Percentiles rank a stretch among this genome's conserved stretches.
Evolutionary conservation across 2,797 vertebrate species (phyloP).

Genomic region (Poecilia velifera): DNA sequence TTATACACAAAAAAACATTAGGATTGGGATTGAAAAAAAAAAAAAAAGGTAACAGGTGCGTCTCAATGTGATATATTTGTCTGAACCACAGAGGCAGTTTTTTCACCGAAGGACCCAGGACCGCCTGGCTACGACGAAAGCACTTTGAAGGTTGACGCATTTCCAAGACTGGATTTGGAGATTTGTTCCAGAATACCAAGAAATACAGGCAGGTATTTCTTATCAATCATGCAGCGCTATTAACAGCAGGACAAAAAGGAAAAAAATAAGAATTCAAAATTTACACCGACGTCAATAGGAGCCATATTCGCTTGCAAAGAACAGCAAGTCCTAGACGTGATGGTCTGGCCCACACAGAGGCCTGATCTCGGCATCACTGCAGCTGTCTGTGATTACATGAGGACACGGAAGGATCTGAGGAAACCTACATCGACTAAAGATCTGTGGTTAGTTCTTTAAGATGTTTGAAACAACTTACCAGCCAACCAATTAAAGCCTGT

Average conservation of each 20-base stretch:
- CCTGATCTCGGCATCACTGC: background rate
- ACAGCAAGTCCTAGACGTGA: background rate
- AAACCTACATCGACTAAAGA: slow-evolving; percentile 1
- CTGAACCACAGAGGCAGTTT: background rate
- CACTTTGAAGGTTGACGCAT: no score
- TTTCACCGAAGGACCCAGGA: background rate
- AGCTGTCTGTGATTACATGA: background rate
- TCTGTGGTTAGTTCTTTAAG: background rate
- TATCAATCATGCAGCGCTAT: background rate
- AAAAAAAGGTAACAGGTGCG: slow-evolving; percentile 7
- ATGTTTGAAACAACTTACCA: slow-evolving; percentile 5
- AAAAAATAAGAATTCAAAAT: background rate
- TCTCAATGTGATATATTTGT: slow-evolving; percentile 41
- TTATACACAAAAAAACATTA: background rate
- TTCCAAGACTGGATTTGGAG: background rate
- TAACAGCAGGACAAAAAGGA: background rate
- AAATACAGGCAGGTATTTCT: background rate
- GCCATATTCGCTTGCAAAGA: background rate
- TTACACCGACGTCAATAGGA: background rate
- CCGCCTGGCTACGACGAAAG: background rate
- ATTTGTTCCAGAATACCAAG: background rate
- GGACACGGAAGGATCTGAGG: background rate
- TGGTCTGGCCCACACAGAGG: background rate
- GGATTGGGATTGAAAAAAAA: background rate
- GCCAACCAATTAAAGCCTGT: slow-evolving; percentile 5